Base-by-base conservation (phyloP, 2,113 vertebrate species). In the Saccopteryx leptura region DNA sequence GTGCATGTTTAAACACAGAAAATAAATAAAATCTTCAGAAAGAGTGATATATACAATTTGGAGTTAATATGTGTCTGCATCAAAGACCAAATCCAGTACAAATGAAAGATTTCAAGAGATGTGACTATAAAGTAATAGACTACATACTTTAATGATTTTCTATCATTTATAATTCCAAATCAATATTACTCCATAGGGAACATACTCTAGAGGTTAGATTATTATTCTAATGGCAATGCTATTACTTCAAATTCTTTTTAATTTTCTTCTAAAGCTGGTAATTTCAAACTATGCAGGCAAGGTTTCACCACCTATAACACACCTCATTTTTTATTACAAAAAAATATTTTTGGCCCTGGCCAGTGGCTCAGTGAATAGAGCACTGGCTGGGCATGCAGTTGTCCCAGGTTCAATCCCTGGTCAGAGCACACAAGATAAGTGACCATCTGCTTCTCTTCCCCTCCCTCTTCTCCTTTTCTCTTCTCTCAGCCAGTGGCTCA, bases 101-200 rank as follows among this genome's bases (percentile, higher is more conserved):
- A 91, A 94, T 82, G 46, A 91, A 86, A 91, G 46, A 56, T 61
- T 91, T 94, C 7, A 78, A 88, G 50, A 81, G 21, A 18, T 56
- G 9, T 56, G 68, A 28, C 19, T 76, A 60, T 78, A 63, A 69
- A 85, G 31, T 66, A 60, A 88, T n/a, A 91, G 39, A 50, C 69
- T 28, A 7, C 7, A 13, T 48, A 33, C 17, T 90, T 68, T 46
- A 65, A 93, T 86, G 48, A 81, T 61, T 63, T 39, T 11, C 6
- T 65, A 24, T 92, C 18, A 63, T 4, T 78, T 78, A 75, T 23
- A 83, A 76, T 83, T 31, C 54, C 69, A 63, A 76, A 50, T 71
- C 24, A 31, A 63, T 28, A 54, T n/a, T 60, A 72, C 6, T 24
- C 63, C 83, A 88, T 13, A 72, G 39, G 72, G 39, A 93, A 33